These are phyloP conservation scores for Lasioglossum lativentre DNA, from an alignment of 2,888 invertebrate species.

Conservation along the genomic window DNA sequence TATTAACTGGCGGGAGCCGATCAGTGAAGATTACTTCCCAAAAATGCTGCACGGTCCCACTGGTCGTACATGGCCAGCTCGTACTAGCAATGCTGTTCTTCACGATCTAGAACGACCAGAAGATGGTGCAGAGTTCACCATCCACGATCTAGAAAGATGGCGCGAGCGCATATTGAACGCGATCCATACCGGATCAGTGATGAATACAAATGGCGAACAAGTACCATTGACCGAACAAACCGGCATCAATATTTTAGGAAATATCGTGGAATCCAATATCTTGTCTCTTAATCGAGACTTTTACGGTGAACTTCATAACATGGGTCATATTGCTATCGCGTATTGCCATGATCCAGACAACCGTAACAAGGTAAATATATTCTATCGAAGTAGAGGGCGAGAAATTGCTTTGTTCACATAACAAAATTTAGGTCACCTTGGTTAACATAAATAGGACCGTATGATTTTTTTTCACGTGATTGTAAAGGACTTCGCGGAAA, in stretches of 20 bases:
- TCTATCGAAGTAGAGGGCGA: too few relatives aligned
- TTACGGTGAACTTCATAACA: slow-evolving; percentile 93
- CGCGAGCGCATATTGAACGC: slow-evolving; percentile 90
- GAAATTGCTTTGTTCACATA: neutral
- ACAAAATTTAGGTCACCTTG: neutral
- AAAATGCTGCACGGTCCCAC: slow-evolving; percentile 92
- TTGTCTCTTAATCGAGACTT: slow-evolving; percentile 89
- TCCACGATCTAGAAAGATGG: slow-evolving; percentile 91
- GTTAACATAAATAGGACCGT: too few relatives aligned
- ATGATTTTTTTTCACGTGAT: too few relatives aligned
- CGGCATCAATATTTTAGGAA: slow-evolving; percentile 92
- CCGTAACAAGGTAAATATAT: slow-evolving; percentile 87
- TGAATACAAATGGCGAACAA: slow-evolving; percentile 86
- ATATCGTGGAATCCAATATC: slow-evolving; percentile 90
- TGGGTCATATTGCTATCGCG: slow-evolving; percentile 92
- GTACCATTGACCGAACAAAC: slow-evolving; percentile 87
- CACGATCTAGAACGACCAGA: slow-evolving; percentile 89
- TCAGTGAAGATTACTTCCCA: slow-evolving; percentile 93
- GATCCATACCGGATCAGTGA: slow-evolving; percentile 88
- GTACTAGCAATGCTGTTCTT: slow-evolving; percentile 87
- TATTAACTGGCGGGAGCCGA: slow-evolving; percentile 89
- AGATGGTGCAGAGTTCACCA: slow-evolving; percentile 88
- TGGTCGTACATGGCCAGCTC: slow-evolving; percentile 91
- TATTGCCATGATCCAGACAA: slow-evolving; percentile 93
- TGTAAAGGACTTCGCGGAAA: too few relatives aligned